phyloP scores from a whole-genome alignment of 2,113 vertebrate species.

The Mormyrus lacerda region DNA sequence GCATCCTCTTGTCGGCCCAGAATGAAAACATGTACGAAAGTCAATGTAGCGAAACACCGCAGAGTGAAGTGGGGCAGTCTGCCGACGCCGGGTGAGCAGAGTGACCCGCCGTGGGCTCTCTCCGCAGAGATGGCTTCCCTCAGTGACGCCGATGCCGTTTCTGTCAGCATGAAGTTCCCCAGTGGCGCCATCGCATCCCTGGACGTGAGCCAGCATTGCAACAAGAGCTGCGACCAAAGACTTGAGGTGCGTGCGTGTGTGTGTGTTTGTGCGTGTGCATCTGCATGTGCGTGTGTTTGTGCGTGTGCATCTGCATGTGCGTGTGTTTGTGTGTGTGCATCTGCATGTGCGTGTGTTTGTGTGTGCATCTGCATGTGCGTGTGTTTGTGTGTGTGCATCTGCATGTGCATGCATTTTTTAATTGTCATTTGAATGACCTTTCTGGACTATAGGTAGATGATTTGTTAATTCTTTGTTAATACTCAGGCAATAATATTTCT shows the following conservation, averaged over 20 bases:
- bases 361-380: neutral
- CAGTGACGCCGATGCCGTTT: slow-evolving; percentile 36
- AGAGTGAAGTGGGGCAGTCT: neutral
- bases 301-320: neutral
- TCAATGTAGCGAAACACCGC: neutral
- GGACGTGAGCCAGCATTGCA: slow-evolving; percentile 47
- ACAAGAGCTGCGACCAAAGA: slow-evolving; percentile 42
- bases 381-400: neutral
- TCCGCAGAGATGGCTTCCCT: slow-evolving; percentile 35
- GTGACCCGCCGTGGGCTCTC: neutral
- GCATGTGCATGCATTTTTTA: neutral
- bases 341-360: neutral
- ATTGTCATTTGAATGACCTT: neutral
- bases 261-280: too few species aligned
- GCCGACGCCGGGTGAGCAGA: neutral
- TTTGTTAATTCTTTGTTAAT: neutral
- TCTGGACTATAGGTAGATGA: neutral
- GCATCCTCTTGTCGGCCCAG: neutral
- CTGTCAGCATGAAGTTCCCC: slow-evolving; percentile 39
- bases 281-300: neutral
- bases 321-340: neutral
- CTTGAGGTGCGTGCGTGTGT: slow-evolving; percentile 33
- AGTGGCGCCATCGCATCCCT: slow-evolving; percentile 37
- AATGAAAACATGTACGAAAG: neutral
- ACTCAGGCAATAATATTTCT: neutral